Conservation (phyloP, 2,797 vertebrate species). For the Vespertilio murinus region DNA sequence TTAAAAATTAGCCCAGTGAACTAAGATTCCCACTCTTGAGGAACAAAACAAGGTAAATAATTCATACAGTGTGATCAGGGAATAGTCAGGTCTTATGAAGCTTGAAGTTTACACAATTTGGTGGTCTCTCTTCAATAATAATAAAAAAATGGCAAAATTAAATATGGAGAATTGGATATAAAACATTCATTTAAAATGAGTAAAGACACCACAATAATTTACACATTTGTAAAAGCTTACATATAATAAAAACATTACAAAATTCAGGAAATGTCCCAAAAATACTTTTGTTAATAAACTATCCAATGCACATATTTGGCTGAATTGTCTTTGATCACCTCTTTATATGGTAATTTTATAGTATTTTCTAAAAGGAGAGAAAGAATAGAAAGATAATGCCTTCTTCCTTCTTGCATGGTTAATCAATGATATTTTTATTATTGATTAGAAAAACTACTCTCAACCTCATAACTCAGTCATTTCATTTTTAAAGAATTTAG, state of each 20-base stretch:
- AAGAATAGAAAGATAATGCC: background rate
- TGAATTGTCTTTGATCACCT: background rate
- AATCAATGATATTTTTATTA: background rate
- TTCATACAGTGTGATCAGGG: background rate
- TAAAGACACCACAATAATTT: background rate
- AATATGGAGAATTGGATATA: background rate
- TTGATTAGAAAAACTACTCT: background rate
- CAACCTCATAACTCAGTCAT: background rate
- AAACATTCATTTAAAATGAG: constrained; percentile 33
- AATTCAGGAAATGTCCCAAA: constrained; percentile 4
- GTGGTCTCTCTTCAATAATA: background rate
- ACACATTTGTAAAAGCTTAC: background rate
- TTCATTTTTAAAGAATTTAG: background rate
- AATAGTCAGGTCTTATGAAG: background rate
- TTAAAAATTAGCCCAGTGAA: background rate
- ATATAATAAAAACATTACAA: background rate
- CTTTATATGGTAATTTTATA: background rate
- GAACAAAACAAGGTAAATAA: background rate
- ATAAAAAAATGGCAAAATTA: background rate
- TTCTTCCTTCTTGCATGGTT: background rate
- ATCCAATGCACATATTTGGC: background rate
- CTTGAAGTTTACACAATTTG: background rate
- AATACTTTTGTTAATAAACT: background rate
- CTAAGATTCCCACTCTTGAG: background rate
- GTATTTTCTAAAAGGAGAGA: background rate